These are phyloP conservation scores for Neodon shergylaensis DNA, from an alignment of 2,113 vertebrate species.

Conservation along the genomic window DNA sequence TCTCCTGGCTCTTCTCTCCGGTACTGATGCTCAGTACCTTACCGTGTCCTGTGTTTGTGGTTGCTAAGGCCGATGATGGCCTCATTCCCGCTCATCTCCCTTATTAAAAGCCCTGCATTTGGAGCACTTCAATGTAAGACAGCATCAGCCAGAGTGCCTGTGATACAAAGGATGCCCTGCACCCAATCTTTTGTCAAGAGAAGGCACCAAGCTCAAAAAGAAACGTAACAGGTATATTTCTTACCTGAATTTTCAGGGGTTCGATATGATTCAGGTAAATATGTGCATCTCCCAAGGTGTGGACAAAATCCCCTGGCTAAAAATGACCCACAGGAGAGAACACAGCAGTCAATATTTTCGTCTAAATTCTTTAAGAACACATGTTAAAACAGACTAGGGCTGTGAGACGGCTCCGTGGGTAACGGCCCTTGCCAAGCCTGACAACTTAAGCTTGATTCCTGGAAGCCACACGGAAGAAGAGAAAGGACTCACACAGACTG, in stretches of 20 bases:
- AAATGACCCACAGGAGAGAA: slow-evolving; percentile 50
- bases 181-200: neutral
- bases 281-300: slow-evolving; percentile 97
- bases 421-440: neutral
- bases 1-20: neutral
- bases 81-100: neutral
- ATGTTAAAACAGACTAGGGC: neutral
- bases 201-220: neutral
- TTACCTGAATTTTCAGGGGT: slow-evolving; percentile 94
- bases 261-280: slow-evolving; percentile 96
- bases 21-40: neutral
- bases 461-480: neutral
- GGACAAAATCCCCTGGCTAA: slow-evolving; percentile 96
- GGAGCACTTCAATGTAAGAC: neutral
- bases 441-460: neutral
- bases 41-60: neutral
- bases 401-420: neutral
- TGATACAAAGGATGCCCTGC: neutral
- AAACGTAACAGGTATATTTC: neutral
- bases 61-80: neutral
- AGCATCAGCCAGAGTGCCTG: neutral
- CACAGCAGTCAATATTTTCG: slow-evolving; percentile 8
- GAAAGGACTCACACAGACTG: neutral
- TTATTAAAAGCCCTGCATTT: neutral
- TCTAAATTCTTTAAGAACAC: neutral